phyloP scores from a whole-genome alignment of 1,140 invertebrate genomes.

The Archegozetes longisetosus region DNA sequence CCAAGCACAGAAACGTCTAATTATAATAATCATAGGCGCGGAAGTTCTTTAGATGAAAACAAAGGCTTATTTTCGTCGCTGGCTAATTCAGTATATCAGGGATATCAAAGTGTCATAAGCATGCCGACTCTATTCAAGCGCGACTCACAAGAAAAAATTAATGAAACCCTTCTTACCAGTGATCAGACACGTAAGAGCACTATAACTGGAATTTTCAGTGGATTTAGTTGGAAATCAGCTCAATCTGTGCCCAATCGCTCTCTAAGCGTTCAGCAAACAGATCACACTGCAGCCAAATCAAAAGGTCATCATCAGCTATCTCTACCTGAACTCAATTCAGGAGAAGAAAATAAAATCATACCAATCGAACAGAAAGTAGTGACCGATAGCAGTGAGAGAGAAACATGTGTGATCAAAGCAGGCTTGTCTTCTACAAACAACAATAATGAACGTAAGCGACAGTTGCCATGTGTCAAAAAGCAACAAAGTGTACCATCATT shows the following conservation, averaged over 20 bases:
- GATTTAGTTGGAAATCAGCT: not conserved
- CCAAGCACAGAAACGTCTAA: not conserved
- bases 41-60: not conserved
- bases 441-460: not conserved
- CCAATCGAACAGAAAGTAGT: not conserved
- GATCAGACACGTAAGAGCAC: not conserved
- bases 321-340: not conserved
- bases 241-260: not conserved
- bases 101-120: conserved; percentile 15
- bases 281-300: not conserved
- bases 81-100: conserved; percentile 6
- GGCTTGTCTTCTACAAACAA: not conserved
- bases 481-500: conserved; percentile 7
- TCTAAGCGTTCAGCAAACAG: not conserved
- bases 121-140: conserved; percentile 6
- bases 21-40: not conserved
- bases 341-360: not conserved
- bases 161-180: not conserved
- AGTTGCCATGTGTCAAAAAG: not conserved
- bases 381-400: not conserved
- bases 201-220: not conserved
- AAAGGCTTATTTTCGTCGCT: conserved; percentile 6
- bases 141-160: conserved; percentile 10
- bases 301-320: not conserved
- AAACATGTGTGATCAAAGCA: not conserved